Evolutionary conservation across 2,888 invertebrate genomes (phyloP).

Genomic region (Lasiommata megera): DNA sequence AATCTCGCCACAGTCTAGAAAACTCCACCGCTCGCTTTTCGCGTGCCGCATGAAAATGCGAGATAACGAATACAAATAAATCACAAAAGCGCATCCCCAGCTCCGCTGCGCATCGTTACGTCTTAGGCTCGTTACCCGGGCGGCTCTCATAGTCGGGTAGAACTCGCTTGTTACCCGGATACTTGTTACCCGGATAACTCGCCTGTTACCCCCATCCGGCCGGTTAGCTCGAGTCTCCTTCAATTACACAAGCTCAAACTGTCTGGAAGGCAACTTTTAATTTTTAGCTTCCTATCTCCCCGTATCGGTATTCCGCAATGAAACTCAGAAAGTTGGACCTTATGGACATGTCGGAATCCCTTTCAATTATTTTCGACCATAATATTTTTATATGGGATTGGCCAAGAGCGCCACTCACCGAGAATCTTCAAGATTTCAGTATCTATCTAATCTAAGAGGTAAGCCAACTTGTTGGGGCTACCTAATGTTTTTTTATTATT

Average conservation of each 20-base stretch:
- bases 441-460: no score
- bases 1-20: neutral
- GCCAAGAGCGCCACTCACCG: no score
- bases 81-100: constrained; percentile 25
- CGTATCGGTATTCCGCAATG: constrained; percentile 6
- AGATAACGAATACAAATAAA: constrained; percentile 25
- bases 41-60: neutral
- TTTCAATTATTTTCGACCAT: neutral
- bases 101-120: constrained; percentile 34
- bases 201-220: constrained; percentile 69
- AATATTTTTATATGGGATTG: neutral
- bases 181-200: constrained; percentile 55
- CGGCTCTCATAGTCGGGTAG: constrained; percentile 30
- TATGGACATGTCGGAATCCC: neutral
- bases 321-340: constrained; percentile 20
- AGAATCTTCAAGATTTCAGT: no score
- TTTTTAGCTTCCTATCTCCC: constrained; percentile 34
- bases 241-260: constrained; percentile 74
- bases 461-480: no score
- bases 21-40: constrained; percentile 5
- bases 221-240: constrained; percentile 75
- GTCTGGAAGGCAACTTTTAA: constrained; percentile 60
- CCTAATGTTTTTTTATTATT: no score
- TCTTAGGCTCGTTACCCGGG: constrained; percentile 50
- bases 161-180: constrained; percentile 35